A percentile compares a stretch with the other conserved stretches of the same genome.
These are phyloP conservation scores for Cheiracanthium punctorium DNA, from an alignment of 2,888 invertebrate species.

Conservation along the genomic window DNA sequence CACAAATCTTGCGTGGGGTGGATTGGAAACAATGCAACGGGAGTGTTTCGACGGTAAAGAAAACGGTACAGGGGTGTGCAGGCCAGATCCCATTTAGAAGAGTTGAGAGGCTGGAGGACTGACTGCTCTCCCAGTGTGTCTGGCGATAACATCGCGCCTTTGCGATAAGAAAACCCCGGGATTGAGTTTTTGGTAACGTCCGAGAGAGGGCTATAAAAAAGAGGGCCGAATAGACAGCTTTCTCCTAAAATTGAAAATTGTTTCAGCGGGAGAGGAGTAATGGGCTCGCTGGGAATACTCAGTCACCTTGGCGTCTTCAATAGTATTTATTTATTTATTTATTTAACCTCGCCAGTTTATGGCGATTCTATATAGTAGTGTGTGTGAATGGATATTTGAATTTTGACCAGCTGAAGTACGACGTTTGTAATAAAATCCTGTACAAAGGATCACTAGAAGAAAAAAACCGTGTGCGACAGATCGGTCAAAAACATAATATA, in stretches of 20 bases:
- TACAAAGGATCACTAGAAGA: too few species aligned
- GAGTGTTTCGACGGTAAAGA: slow-evolving; percentile 28
- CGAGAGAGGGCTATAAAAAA: slow-evolving; percentile 54
- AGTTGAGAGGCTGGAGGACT: neutral
- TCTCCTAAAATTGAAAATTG: slow-evolving; percentile 68
- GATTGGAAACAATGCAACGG: neutral
- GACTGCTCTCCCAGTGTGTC: slow-evolving; percentile 32
- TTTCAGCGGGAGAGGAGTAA: slow-evolving; percentile 53
- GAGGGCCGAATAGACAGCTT: slow-evolving; percentile 63
- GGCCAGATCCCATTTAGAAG: slow-evolving; percentile 45
- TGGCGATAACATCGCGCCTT: slow-evolving; percentile 59
- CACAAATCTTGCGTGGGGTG: slow-evolving; percentile 59
- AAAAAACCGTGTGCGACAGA: neutral
- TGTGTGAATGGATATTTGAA: slow-evolving; percentile 45
- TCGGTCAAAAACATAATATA: too few species aligned
- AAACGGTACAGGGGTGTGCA: slow-evolving; percentile 6
- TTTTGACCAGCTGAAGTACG: slow-evolving; percentile 31
- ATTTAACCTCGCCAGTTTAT: slow-evolving; percentile 13
- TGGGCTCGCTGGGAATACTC: slow-evolving; percentile 45
- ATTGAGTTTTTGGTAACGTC: slow-evolving; percentile 69
- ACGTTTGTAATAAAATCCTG: neutral
- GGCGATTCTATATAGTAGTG: neutral
- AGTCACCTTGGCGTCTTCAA: neutral
- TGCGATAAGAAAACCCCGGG: slow-evolving; percentile 46
- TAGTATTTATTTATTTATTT: neutral